Evolutionary conservation across 2,888 invertebrate genomes (phyloP), one percentile per base, ranked within the genome.

Genomic region (Ectemnius continuus): DNA sequence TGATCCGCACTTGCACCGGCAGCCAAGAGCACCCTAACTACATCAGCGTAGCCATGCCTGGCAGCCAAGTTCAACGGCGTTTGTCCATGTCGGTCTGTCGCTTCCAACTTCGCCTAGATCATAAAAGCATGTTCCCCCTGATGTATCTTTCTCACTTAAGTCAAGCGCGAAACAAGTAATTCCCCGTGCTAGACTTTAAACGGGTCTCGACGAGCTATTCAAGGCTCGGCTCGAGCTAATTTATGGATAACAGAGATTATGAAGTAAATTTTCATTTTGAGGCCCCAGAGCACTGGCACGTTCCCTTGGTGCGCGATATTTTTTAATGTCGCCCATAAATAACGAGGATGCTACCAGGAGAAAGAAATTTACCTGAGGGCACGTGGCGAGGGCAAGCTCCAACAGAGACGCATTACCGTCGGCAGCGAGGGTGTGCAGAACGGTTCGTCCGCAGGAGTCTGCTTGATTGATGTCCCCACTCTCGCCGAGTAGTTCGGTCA

Each of bases 1-100:
- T 95, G 95, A 91, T 96, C 95, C 0, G 95, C 94, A 87, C 94
- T 93, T 2, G 95, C 94, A 18, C 94, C 94, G 13, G 94, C 93
- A 73, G 93, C 92, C 0, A 92, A 85, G 59, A 94, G 90, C 62
- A 96, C 92, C 84, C 93, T 94, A 0, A 95, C 95, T 2, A 96
- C 95, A 74, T 94, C 94, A 2, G 93, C 92, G 78, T 96, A 95
- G 0, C 96, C 95, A 73, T 97, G 95, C 20, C 95, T 93, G 0
- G 97, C 96, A 5, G 97, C 97, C 59, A 96, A 93, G 91, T 97
- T 97, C 68, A 98, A 91, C 0, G 97, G 95, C 2, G 97, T 96
- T 89, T 97, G 96, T 4, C 97, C 97, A 71, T 95, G 94, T 23
- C 94, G 93, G 88, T 97, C 96, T 56, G 93, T 92, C 0, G 94